These are phyloP conservation scores for Sylvia atricapilla DNA, from an alignment of 2,113 vertebrate species.

Conservation along the genomic window DNA sequence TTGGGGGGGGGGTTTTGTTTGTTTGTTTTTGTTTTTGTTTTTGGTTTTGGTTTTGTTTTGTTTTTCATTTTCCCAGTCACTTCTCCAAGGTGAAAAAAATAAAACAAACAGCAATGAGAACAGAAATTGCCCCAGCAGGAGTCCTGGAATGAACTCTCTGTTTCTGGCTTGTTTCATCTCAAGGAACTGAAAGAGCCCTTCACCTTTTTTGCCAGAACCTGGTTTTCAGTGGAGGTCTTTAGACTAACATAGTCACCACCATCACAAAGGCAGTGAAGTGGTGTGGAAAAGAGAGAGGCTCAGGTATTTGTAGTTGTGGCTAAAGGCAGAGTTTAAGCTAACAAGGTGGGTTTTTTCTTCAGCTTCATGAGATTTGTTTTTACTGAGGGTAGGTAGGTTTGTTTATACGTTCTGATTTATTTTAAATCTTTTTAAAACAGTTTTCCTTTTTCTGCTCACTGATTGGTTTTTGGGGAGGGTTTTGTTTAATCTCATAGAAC, in stretches of 20 bases:
- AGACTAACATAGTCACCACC: neutral
- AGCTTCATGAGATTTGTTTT: neutral
- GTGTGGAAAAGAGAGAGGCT: neutral
- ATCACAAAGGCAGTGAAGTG: neutral
- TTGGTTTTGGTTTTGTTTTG: no score
- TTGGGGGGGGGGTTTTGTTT: no score
- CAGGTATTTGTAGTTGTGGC: neutral
- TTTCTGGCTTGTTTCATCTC: neutral
- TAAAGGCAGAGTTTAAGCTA: neutral
- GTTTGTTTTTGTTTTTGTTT: no score
- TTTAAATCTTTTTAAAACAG: neutral
- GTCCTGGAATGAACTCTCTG: neutral
- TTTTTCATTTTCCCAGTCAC: neutral
- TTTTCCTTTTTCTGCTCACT: neutral
- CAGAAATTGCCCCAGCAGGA: neutral
- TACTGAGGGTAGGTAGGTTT: neutral
- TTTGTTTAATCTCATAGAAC: neutral
- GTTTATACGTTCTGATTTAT: neutral
- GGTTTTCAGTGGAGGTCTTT: neutral
- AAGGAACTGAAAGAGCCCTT: neutral
- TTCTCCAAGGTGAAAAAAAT: neutral
- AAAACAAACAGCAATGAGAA: neutral
- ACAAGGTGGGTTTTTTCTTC: neutral
- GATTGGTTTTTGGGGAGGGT: neutral
- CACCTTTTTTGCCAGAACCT: neutral